A percentile compares a stretch with the other conserved stretches of the same genome.
phyloP scores from a whole-genome alignment of 30 jellyfish, hydroid and myxozoan species.

The Hydra vulgaris region DNA sequence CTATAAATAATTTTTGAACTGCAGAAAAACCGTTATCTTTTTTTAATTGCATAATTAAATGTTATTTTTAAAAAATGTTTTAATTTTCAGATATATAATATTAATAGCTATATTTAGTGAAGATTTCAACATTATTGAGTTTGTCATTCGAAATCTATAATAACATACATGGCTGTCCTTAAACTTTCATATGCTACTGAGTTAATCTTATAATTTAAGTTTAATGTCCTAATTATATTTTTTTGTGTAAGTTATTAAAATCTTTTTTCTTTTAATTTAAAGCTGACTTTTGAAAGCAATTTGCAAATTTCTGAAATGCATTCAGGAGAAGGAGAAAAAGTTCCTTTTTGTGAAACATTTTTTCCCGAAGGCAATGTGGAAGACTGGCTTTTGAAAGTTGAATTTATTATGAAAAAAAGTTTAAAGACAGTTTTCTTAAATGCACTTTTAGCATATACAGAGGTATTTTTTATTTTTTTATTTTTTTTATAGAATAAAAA shows the following conservation, averaged over 20 bases:
- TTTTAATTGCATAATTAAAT: too few relatives aligned
- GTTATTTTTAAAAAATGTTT: too few relatives aligned
- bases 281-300: constrained; percentile 76
- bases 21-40: too few relatives aligned
- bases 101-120: too few relatives aligned
- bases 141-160: too few relatives aligned
- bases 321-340: constrained; percentile 96
- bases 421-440: constrained; percentile 51
- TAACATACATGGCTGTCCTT: too few relatives aligned
- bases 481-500: background rate
- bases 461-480: constrained; percentile 23
- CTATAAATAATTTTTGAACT: too few relatives aligned
- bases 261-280: background rate
- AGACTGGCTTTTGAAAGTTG: constrained; percentile 95
- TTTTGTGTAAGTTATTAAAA: background rate
- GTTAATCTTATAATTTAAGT: too few relatives aligned
- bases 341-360: constrained; percentile 54
- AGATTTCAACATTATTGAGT: too few relatives aligned
- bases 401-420: constrained; percentile 65
- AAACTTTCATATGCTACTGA: too few relatives aligned
- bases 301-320: constrained; percentile 74
- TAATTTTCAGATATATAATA: too few relatives aligned
- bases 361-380: constrained; percentile 93
- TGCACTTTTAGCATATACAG: constrained; percentile 69
- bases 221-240: too few relatives aligned